phyloP scores from a whole-genome alignment of 64 coral and sea anemone species.

The Montipora sp. region DNA sequence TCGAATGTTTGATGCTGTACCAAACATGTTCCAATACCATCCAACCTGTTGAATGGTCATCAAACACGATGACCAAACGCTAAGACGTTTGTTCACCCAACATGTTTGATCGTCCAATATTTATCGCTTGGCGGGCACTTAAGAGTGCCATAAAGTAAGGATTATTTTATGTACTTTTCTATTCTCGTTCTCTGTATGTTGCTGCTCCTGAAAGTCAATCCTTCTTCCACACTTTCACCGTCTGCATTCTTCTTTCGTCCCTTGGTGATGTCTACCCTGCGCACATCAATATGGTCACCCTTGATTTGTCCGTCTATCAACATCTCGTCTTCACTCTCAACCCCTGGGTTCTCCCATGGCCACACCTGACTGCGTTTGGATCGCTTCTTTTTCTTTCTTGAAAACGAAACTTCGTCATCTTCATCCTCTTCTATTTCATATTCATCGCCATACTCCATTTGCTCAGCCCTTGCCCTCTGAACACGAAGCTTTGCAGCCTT shows the following conservation, averaged over 20 bases:
- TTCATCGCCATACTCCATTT: background rate
- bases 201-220: conserved; percentile 31
- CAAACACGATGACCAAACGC: too few relatives aligned
- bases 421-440: conserved; percentile 25
- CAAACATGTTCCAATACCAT: too few relatives aligned
- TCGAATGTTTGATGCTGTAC: too few relatives aligned
- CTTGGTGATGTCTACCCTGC: conserved; percentile 49
- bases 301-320: conserved; percentile 56
- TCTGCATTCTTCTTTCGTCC: conserved; percentile 13
- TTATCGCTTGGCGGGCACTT: too few relatives aligned
- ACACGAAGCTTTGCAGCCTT: background rate
- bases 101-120: too few relatives aligned
- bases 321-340: conserved; percentile 70
- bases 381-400: conserved; percentile 23
- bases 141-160: too few relatives aligned
- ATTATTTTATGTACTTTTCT: background rate
- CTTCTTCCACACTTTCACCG: conserved; percentile 1
- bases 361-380: conserved; percentile 70
- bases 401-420: background rate
- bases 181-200: conserved; percentile 12
- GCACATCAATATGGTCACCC: background rate
- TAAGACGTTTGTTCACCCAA: too few relatives aligned
- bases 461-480: conserved; percentile 9
- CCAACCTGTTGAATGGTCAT: too few relatives aligned
- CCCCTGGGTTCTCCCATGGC: conserved; percentile 81